Base-by-base conservation (phyloP, 2,113 vertebrate genomes). In the Sebastes schlegelii region DNA sequence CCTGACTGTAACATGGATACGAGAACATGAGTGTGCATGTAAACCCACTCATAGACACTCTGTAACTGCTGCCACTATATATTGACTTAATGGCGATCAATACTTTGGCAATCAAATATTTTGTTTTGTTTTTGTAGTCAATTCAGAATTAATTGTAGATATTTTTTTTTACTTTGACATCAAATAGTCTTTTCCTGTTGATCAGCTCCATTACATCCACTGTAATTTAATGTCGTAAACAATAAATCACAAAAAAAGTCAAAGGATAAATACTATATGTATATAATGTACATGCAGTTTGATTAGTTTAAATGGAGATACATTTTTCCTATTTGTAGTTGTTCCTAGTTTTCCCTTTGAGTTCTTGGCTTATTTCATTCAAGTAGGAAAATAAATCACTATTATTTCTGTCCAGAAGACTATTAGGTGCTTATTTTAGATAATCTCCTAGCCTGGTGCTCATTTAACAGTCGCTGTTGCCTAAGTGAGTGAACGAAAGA, bases 391-490 rank as follows among this genome's bases (percentile, higher is more conserved):
- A 17, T 48, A 62, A 69, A 43, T 42, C 10, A 60, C 26, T 62
- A 1, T 55, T 55, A 21, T 34, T 76, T 82, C 48, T 48, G 72
- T 4, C 57, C 21, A 45, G 3, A 12, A 52, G 21, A 62, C 55
- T 21, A 51, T 65, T 4, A 26, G 21, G 42, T 7, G 21, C 57
- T 21, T 42, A 45, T 57, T 49, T 49, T 6, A 19, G 11, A 8
- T 10, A 26, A 54, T 48, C 23, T 12, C 17, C 12, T 5, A 1
- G 14, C 40, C 26, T 64, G 74, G 49, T 55, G 34, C 61, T 43
- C 42, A 48, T 82, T 48, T n/a, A 76, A 76, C 80, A 63, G 72
- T 69, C 72, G 46, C 8, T 54, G 19, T 63, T 34, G 21, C 34
- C 14, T 17, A 8, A 40, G 17, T 48, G 13, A 67, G 45, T 5